Evolutionary conservation across 1,140 invertebrate genomes (phyloP).

Genomic region (Musca vetustissima): DNA sequence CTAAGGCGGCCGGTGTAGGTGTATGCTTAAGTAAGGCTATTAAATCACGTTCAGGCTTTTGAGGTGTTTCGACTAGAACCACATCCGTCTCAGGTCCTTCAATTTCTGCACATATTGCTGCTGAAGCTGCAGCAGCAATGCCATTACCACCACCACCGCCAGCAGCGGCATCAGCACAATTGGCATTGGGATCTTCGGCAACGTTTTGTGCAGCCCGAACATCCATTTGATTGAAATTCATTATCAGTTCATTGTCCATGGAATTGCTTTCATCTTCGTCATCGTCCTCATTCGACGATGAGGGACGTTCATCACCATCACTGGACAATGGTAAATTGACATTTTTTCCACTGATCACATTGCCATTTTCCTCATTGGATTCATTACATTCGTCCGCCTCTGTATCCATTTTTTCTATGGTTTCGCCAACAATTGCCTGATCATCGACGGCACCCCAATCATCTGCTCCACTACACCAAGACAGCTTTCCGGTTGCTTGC

Average conservation of each 20-base stretch:
- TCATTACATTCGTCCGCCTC: constrained; percentile 59
- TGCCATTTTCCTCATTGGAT: constrained; percentile 63
- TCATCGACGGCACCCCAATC: constrained; percentile 65
- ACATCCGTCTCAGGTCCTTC: constrained; percentile 70
- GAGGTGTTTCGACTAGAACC: constrained; percentile 69
- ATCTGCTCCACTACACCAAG: constrained; percentile 71
- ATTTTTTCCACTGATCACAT: constrained; percentile 48
- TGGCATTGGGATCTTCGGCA: constrained; percentile 60
- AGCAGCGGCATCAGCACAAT: constrained; percentile 52
- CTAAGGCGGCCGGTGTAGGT: constrained; percentile 37
- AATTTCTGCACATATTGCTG: constrained; percentile 68
- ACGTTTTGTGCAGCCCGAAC: constrained; percentile 42
- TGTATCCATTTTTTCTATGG: constrained; percentile 46
- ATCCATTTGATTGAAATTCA: constrained; percentile 55
- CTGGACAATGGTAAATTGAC: constrained; percentile 21
- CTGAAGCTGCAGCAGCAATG: constrained; percentile 62
- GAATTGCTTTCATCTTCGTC: constrained; percentile 61
- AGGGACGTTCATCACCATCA: not conserved
- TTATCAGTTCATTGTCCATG: constrained; percentile 57
- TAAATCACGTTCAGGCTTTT: constrained; percentile 64
- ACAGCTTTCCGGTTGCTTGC: constrained; percentile 38
- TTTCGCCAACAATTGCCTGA: not conserved
- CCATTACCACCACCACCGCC: constrained; percentile 58
- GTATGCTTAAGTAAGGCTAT: constrained; percentile 62
- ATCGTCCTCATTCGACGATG: constrained; percentile 36